Evolutionary conservation across 2,113 vertebrate genomes (phyloP).

Genomic region (Crotalus viridis): DNA sequence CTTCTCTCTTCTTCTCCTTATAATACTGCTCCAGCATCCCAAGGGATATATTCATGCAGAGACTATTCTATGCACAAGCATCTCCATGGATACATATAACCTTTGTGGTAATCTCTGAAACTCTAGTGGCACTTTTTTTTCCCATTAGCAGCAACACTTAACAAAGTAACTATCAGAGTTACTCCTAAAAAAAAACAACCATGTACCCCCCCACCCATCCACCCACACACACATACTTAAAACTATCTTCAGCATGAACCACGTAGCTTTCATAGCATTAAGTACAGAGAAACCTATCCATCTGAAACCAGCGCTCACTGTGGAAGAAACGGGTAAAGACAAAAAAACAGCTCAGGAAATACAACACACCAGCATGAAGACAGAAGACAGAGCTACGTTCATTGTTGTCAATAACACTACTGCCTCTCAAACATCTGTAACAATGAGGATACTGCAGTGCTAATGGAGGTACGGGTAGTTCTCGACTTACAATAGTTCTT

Average conservation of each 20-base stretch:
- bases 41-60: background rate
- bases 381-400: background rate
- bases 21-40: background rate
- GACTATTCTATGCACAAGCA: background rate
- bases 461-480: background rate
- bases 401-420: background rate
- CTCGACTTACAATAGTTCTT: background rate
- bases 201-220: background rate
- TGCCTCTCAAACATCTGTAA: background rate
- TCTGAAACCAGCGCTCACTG: background rate
- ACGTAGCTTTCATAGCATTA: background rate
- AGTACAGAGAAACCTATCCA: background rate
- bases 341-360: too few relatives aligned
- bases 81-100: conserved; percentile 10
- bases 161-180: background rate
- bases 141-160: background rate
- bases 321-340: background rate
- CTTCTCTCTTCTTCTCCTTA: background rate
- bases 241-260: background rate
- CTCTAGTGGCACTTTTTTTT: background rate
- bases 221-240: background rate
- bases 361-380: background rate
- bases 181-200: background rate
- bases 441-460: background rate
- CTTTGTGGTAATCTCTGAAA: background rate